A percentile compares a stretch with the other conserved stretches of the same genome.
These are phyloP conservation scores for Aphyosemion australe DNA, from an alignment of 2,113 vertebrate genomes.

Conservation along the genomic window DNA sequence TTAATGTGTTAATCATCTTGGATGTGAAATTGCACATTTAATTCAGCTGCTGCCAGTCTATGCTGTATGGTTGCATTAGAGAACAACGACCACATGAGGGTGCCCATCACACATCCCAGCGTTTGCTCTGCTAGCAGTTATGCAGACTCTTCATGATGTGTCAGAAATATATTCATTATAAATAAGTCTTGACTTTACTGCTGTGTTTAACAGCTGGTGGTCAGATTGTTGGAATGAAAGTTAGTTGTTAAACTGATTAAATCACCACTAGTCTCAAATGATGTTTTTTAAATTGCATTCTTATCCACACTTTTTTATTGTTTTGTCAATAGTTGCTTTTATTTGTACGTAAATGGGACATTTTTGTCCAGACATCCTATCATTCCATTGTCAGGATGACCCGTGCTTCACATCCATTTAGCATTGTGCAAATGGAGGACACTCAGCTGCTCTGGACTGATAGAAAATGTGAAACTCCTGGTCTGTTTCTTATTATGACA, in stretches of 20 bases:
- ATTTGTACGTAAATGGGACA: no score
- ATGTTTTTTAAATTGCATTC: no score
- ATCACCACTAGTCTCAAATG: no score
- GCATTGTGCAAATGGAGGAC: background rate
- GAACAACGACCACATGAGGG: slow-evolving; percentile 43
- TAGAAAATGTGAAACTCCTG: background rate
- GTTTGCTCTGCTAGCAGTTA: background rate
- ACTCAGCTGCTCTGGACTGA: background rate
- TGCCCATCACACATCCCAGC: slow-evolving; percentile 5
- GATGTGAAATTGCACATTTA: no score
- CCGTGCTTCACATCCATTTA: background rate
- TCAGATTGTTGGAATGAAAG: no score
- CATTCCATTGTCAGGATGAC: background rate
- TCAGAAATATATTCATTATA: background rate
- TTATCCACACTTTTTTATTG: no score
- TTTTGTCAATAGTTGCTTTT: no score
- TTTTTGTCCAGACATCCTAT: no score
- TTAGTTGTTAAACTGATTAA: no score
- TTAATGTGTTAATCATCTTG: no score
- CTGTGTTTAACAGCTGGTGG: background rate
- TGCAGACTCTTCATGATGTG: background rate
- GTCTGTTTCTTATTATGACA: slow-evolving; percentile 1
- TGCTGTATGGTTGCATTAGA: background rate
- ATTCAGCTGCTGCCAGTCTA: no score
- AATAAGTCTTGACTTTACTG: background rate